A percentile compares a stretch with the other conserved stretches of the same genome.
phyloP scores from a whole-genome alignment of 2,113 vertebrate genomes.

The Trichomycterus rosablanca region DNA sequence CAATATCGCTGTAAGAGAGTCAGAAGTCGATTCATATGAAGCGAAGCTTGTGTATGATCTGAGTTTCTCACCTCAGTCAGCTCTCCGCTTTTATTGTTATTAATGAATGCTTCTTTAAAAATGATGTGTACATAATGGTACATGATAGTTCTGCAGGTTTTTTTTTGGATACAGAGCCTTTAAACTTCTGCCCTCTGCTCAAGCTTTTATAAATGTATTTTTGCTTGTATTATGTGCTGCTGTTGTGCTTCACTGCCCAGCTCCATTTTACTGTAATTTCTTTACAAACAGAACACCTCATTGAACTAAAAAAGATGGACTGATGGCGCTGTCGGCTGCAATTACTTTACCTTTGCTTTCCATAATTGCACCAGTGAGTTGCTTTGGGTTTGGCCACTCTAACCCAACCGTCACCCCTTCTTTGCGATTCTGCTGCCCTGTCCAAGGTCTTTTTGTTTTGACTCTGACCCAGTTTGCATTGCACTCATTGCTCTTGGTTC shows the following conservation, averaged over 20 bases:
- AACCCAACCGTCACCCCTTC: no score
- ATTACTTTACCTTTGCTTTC: slow-evolving; percentile 15
- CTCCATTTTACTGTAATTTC: slow-evolving; percentile 1
- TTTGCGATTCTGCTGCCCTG: slow-evolving; percentile 7
- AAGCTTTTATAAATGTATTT: neutral
- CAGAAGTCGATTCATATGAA: no score
- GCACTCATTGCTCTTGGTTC: neutral
- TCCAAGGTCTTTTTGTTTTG: slow-evolving; percentile 9
- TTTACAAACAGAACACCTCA: slow-evolving; percentile 22
- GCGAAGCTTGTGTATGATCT: no score
- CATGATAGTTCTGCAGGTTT: no score
- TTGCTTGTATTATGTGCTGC: neutral
- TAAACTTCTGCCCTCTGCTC: no score
- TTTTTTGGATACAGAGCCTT: no score
- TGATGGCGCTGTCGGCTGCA: neutral
- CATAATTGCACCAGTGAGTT: slow-evolving; percentile 14
- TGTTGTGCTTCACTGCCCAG: neutral
- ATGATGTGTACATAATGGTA: no score
- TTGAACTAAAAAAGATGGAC: slow-evolving; percentile 10
- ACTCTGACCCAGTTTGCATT: slow-evolving; percentile 16
- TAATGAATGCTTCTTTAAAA: no score
- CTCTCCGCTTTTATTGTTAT: no score
- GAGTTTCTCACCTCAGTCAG: no score
- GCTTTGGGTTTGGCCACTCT: slow-evolving; percentile 15
- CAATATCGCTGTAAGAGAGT: no score